phyloP scores from a whole-genome alignment of 92 coral and sea anemone species.

The Phenganax stokvisi region DNA sequence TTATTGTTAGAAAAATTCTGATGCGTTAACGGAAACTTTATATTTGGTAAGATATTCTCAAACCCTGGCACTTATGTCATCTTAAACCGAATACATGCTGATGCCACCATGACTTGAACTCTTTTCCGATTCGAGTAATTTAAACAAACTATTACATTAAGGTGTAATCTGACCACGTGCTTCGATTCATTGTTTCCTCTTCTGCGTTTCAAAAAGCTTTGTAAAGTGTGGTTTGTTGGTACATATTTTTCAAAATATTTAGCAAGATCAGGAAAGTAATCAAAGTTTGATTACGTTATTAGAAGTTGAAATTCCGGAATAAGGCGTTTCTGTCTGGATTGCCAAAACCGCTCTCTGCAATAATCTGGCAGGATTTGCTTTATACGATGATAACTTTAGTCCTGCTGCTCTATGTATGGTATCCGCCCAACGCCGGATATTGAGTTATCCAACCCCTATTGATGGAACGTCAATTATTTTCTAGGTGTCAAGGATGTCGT shows the following conservation, averaged over 20 bases:
- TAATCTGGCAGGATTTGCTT: conserved; percentile 8
- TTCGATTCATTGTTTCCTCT: no score
- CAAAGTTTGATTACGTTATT: neutral
- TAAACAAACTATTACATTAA: neutral
- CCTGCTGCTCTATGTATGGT: conserved; percentile 42
- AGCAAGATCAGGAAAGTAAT: neutral
- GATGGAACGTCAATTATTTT: conserved; percentile 31
- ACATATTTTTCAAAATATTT: neutral
- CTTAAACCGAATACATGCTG: conserved; percentile 19
- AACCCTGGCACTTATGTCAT: neutral
- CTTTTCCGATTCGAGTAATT: neutral
- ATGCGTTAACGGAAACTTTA: conserved; percentile 1
- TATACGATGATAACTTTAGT: conserved; percentile 17
- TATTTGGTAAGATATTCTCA: neutral
- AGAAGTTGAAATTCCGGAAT: conserved; percentile 12
- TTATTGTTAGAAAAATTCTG: neutral
- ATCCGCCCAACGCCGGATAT: conserved; percentile 35
- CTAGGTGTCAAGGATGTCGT: conserved; percentile 36
- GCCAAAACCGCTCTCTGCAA: conserved; percentile 12
- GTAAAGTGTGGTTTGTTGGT: neutral
- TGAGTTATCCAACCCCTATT: conserved; percentile 40
- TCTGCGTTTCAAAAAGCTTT: no score
- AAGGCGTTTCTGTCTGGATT: conserved; percentile 16
- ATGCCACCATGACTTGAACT: neutral
- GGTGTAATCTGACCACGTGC: no score